Evolutionary conservation across 2,888 invertebrate species (phyloP).

Genomic region (Tachina fera): DNA sequence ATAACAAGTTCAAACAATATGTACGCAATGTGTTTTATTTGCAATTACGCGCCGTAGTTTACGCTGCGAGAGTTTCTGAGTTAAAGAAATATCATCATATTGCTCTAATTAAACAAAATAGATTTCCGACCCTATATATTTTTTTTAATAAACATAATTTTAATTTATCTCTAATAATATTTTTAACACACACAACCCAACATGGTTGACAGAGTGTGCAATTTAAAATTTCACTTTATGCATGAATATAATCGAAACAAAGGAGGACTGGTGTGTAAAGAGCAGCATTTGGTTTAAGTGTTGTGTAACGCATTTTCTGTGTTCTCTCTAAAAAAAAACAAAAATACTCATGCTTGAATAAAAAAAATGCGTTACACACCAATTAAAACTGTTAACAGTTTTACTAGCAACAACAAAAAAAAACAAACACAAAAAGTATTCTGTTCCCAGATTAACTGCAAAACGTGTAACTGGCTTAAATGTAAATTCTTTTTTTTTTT

Average conservation of each 20-base stretch:
- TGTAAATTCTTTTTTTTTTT: slow-evolving; percentile 31
- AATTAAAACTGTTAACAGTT: slow-evolving; percentile 30
- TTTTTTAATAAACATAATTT: slow-evolving; percentile 3
- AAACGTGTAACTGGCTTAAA: slow-evolving; percentile 53
- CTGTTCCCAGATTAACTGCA: slow-evolving; percentile 46
- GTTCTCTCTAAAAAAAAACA: slow-evolving; percentile 31
- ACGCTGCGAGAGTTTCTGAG: not conserved
- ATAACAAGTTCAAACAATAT: slow-evolving; percentile 2
- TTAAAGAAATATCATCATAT: not conserved
- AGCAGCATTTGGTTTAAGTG: slow-evolving; percentile 44
- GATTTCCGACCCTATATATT: not conserved
- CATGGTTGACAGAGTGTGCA: slow-evolving; percentile 9
- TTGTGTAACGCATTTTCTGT: slow-evolving; percentile 62
- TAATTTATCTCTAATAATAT: not conserved
- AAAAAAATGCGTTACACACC: slow-evolving; percentile 50
- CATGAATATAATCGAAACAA: slow-evolving; percentile 7
- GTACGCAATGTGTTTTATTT: slow-evolving; percentile 30
- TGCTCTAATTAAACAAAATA: not conserved
- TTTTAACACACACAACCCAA: slow-evolving; percentile 1
- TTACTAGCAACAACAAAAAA: slow-evolving; percentile 19
- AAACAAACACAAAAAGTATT: slow-evolving; percentile 24
- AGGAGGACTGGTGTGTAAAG: not conserved
- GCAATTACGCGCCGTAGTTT: slow-evolving; percentile 30
- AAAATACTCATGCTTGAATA: not conserved
- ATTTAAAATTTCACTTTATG: slow-evolving; percentile 13